Percentiles rank a stretch among this genome's conserved stretches.
Evolutionary conservation across 2,113 vertebrate species (phyloP).

Genomic region (Lagopus muta): DNA sequence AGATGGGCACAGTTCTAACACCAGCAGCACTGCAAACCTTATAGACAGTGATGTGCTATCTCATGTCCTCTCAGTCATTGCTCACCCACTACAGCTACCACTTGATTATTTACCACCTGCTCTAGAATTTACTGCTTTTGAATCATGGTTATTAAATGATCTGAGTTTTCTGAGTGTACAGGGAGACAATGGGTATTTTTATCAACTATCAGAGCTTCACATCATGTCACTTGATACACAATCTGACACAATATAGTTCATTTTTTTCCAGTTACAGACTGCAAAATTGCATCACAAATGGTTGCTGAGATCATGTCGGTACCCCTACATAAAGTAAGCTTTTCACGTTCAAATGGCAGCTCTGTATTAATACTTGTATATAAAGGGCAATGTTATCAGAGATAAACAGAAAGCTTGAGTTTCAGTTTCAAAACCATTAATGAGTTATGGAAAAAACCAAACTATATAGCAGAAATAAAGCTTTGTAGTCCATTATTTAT

Average conservation of each 20-base stretch:
- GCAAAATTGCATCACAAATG: background rate
- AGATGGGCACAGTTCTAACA: background rate
- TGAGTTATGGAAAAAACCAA: background rate
- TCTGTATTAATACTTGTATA: background rate
- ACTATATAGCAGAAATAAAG: background rate
- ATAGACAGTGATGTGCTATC: background rate
- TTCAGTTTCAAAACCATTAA: background rate
- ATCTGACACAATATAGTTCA: background rate
- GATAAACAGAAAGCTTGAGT: background rate
- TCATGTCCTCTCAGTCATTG: background rate
- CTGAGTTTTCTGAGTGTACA: background rate
- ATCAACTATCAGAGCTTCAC: background rate
- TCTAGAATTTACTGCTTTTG: background rate
- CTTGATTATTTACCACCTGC: background rate
- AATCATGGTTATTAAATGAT: background rate
- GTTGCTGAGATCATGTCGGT: background rate
- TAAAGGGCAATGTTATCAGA: background rate
- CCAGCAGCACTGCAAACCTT: background rate
- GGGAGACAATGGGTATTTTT: background rate
- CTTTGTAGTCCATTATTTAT: background rate
- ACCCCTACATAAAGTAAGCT: background rate
- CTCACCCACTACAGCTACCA: background rate
- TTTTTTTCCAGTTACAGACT: background rate
- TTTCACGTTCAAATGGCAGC: background rate
- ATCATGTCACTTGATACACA: background rate